Conservation (phyloP, 2,797 vertebrate genomes). For the Clarias fuscus region DNA sequence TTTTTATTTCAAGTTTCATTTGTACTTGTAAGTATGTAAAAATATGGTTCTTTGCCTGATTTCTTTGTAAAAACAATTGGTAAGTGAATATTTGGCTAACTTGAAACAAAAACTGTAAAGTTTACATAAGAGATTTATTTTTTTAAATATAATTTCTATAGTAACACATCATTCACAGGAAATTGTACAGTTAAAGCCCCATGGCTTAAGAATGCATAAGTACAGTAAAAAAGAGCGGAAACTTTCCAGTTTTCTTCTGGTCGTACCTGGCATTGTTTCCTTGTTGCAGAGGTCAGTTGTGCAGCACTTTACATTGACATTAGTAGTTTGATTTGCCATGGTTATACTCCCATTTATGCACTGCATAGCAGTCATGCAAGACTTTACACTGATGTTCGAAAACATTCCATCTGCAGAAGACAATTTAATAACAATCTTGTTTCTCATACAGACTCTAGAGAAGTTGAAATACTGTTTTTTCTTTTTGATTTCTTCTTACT, state of each 20-base stretch:
- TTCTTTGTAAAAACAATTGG: too few relatives aligned
- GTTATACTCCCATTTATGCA: background rate
- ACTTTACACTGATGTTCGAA: background rate
- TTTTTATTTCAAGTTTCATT: too few relatives aligned
- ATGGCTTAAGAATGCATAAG: too few relatives aligned
- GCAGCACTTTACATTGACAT: background rate
- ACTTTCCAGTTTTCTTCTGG: background rate
- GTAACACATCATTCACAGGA: background rate
- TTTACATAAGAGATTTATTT: background rate
- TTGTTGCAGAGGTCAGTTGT: constrained; percentile 25
- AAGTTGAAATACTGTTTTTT: too few relatives aligned
- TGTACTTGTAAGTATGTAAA: too few relatives aligned
- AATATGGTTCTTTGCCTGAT: too few relatives aligned
- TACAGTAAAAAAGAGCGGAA: too few relatives aligned
- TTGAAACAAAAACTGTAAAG: too few relatives aligned
- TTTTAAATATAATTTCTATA: background rate
- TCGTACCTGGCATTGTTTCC: background rate
- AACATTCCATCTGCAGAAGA: background rate
- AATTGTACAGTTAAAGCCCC: background rate
- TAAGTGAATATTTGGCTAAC: background rate
- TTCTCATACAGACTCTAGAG: too few relatives aligned
- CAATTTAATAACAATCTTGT: background rate
- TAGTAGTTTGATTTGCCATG: background rate
- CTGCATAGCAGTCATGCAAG: background rate
- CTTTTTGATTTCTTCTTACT: background rate